phyloP scores from a whole-genome alignment of 2,113 vertebrate genomes.

The Panthera tigris region DNA sequence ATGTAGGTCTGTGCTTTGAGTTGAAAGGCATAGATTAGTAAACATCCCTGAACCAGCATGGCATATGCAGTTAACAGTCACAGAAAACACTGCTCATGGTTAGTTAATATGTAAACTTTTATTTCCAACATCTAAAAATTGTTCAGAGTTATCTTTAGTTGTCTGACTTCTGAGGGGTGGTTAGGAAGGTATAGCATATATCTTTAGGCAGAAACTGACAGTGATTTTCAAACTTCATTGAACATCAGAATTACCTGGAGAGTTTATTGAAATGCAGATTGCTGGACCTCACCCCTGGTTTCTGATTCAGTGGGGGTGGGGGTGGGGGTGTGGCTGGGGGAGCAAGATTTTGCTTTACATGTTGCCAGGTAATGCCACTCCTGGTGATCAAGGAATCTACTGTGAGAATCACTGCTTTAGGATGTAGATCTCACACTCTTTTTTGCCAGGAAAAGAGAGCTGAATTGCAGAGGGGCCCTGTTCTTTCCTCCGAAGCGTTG shows the following conservation, averaged over 20 bases:
- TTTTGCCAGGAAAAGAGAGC: background rate
- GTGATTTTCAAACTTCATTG: background rate
- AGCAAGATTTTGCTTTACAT: background rate
- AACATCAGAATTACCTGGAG: background rate
- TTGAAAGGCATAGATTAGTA: background rate
- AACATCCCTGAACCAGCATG: conserved; percentile 18
- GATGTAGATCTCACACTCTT: background rate
- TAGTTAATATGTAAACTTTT: conserved; percentile 76
- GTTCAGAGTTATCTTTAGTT: background rate
- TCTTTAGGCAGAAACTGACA: background rate
- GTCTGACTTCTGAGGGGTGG: background rate
- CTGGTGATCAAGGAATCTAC: background rate
- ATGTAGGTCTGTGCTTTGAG: conserved; percentile 32
- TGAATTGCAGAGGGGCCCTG: background rate
- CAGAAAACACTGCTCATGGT: conserved; percentile 57
- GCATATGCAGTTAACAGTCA: conserved; percentile 40
- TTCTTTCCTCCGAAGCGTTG: background rate
- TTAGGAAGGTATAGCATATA: background rate
- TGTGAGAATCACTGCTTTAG: background rate
- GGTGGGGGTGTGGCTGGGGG: background rate
- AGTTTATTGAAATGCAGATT: background rate
- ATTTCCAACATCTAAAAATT: conserved; percentile 55
- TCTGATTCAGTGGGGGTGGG: background rate
- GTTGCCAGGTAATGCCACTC: background rate
- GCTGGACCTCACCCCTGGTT: background rate